A percentile compares a stretch with the other conserved stretches of the same genome.
Evolutionary conservation across 2,113 vertebrate genomes (phyloP).

Genomic region (Melierax canorus): DNA sequence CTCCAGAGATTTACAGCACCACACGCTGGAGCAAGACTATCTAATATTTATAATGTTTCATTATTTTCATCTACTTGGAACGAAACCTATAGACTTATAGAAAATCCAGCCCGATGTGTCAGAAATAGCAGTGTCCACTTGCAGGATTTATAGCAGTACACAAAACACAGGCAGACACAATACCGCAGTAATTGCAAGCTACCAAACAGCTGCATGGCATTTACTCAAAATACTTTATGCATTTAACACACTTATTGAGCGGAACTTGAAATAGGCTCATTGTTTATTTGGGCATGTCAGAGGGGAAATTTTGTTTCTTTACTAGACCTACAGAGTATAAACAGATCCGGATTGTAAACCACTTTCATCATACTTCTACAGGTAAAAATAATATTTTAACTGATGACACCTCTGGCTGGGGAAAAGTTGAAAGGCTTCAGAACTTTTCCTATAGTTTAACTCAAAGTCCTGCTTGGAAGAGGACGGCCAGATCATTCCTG

Average conservation of each 20-base stretch:
- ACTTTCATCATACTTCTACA: not conserved
- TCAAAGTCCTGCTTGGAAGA: not conserved
- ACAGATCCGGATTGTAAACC: not conserved
- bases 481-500: not conserved
- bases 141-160: constrained; percentile 23
- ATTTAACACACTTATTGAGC: constrained; percentile 51
- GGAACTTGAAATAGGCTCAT: constrained; percentile 43
- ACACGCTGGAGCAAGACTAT: constrained; percentile 26
- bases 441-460: not conserved
- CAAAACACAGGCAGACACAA: constrained; percentile 28
- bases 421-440: not conserved
- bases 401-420: not conserved
- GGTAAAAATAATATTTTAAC: constrained; percentile 13
- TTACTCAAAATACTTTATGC: constrained; percentile 61
- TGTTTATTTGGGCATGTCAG: constrained; percentile 34
- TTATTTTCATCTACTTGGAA: constrained; percentile 27
- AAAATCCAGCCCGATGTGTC: constrained; percentile 21
- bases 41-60: constrained; percentile 62
- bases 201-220: constrained; percentile 60
- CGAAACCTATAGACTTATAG: not conserved
- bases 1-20: constrained; percentile 58
- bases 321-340: not conserved
- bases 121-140: constrained; percentile 53
- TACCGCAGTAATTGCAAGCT: constrained; percentile 36
- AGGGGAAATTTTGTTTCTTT: not conserved